phyloP scores from a whole-genome alignment of 1,140 invertebrate genomes.

The Lordiphosa mommai region DNA sequence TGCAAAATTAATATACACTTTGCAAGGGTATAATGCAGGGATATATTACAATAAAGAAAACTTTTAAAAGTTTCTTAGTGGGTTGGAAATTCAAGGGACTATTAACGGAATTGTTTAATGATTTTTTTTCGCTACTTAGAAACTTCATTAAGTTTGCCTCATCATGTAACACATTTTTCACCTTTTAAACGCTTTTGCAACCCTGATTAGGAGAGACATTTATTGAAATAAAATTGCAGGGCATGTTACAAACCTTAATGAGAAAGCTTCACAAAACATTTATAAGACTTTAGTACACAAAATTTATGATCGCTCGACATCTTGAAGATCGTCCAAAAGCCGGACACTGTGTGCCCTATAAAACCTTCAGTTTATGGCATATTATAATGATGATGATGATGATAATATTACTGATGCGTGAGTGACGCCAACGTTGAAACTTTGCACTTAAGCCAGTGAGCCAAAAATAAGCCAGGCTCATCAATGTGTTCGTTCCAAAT shows the following conservation, averaged over 20 bases:
- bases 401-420: conserved; percentile 18
- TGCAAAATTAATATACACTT: no score
- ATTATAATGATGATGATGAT: conserved; percentile 18
- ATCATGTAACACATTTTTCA: no score
- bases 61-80: no score
- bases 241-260: not conserved
- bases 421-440: conserved; percentile 50
- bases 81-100: no score
- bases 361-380: conserved; percentile 56
- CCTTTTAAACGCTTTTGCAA: no score
- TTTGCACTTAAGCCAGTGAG: conserved; percentile 48
- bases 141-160: no score
- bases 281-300: not conserved
- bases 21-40: no score
- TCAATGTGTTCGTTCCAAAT: conserved; percentile 53
- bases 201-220: no score
- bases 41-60: no score
- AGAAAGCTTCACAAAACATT: not conserved
- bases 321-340: conserved; percentile 27
- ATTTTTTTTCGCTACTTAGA: no score
- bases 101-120: no score
- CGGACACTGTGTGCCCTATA: conserved; percentile 46
- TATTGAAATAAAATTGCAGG: no score
- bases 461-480: conserved; percentile 67
- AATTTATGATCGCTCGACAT: conserved; percentile 47